Evolutionary conservation across 2,113 vertebrate species (phyloP).

Genomic region (Chamaetylas fuelleborni): DNA sequence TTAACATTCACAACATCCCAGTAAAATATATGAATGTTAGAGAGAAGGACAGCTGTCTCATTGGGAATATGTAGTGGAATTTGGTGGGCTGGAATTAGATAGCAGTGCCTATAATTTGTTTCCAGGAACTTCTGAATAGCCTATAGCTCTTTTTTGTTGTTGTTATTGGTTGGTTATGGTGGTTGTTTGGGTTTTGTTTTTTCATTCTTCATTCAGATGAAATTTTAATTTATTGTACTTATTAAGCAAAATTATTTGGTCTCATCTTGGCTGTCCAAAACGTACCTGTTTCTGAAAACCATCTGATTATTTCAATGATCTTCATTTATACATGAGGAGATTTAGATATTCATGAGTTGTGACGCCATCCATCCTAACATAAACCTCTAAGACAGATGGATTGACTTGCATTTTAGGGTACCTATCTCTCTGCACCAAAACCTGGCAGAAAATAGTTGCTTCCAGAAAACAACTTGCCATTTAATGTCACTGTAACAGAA

Average conservation of each 20-base stretch:
- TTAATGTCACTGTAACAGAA: background rate
- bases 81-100: background rate
- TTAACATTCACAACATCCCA: background rate
- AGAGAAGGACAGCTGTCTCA: background rate
- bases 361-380: background rate
- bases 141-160: too few relatives aligned
- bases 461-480: background rate
- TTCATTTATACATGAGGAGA: background rate
- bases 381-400: background rate
- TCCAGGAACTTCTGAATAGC: background rate
- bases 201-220: background rate
- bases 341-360: background rate
- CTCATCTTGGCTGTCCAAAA: background rate
- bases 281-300: background rate
- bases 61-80: background rate
- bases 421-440: background rate
- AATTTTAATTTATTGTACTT: background rate
- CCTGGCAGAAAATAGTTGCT: background rate
- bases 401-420: background rate
- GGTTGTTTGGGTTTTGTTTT: rapidly evolving
- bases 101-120: background rate
- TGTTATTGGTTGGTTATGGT: background rate
- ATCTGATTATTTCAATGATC: background rate
- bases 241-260: background rate
- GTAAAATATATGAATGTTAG: background rate